Evolutionary conservation across 1,140 invertebrate genomes (phyloP), one percentile per base, ranked within the genome.

Genomic region (Drosophila oshimai): DNA sequence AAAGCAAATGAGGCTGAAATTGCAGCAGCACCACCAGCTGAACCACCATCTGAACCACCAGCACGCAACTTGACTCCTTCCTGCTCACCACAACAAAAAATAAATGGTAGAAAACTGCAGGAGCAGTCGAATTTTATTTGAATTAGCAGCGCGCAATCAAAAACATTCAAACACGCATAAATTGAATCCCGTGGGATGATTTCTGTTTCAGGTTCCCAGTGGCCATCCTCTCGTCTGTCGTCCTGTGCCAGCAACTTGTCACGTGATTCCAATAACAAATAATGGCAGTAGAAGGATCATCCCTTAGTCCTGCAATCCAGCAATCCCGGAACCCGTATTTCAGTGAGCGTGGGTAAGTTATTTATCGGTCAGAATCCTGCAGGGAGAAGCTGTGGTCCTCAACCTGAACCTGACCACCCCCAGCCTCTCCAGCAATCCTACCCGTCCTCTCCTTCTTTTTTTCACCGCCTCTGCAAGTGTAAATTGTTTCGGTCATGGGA

Each of bases 121-220:
- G 39, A 55, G 54, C 39, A 67, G 70, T 71, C 54, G 81, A 62
- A 62, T 86, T 86, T 72, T 86, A 86, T 86, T 86, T 87, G 83
- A 87, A 87, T 87, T 87, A 88, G 81, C 81, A 81, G 73, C 60
- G 81, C 69, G 54, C 81, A 87, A 87, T 87, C 81, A 87, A 87
- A 87, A 87, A 87, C 81, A 87, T 87, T 87, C 81, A 87, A 87
- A 87, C 81, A 87, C 83, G 83, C 81, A 87, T 87, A 87, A 87
- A 87, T 87, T 87, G 81, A 87, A 87, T 87, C 81, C 81, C 81
- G 81, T 87, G 81, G 81, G 81, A 87, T 87, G 81, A 69, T 88
- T 88, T 87, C 73, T 74, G 36, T 60, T 62, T 51, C 54, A 36
- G 28, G 53, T 87, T 87, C 81, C 81, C 81, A 87, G 41, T 54